These are phyloP conservation scores for Cerceris rybyensis DNA, from an alignment of 2,888 invertebrate genomes.

Conservation along the genomic window DNA sequence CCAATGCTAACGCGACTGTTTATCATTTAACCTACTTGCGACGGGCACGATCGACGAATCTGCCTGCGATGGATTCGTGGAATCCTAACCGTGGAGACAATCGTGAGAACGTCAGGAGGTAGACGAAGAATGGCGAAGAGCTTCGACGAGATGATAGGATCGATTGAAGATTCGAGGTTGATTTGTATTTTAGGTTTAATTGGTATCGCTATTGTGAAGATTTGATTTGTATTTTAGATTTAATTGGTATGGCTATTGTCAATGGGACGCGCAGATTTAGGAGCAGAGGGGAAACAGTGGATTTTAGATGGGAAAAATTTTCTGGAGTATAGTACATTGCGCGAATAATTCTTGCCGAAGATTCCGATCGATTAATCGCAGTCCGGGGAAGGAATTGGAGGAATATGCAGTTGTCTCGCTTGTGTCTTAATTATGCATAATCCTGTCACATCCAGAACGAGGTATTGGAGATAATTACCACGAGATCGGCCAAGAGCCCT, in stretches of 20 bases:
- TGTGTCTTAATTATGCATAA: conserved; percentile 41
- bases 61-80: not conserved
- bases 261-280: no score
- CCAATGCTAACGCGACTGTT: conserved; percentile 23
- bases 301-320: no score
- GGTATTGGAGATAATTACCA: conserved; percentile 32
- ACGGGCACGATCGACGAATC: conserved; percentile 15
- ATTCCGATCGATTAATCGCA: not conserved
- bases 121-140: not conserved
- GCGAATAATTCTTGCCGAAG: no score
- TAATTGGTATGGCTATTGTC: no score
- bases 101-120: not conserved
- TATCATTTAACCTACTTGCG: conserved; percentile 35
- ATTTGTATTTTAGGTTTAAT: not conserved
- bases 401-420: conserved; percentile 28
- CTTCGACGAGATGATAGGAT: not conserved
- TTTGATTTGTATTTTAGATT: no score
- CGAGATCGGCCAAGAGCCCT: conserved; percentile 11
- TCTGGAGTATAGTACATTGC: no score
- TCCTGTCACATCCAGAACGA: conserved; percentile 11
- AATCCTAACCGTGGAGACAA: not conserved
- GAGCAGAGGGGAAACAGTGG: no score
- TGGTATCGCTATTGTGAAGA: no score
- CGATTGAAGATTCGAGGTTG: not conserved
- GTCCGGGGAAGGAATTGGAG: conserved; percentile 11